phyloP scores from a whole-genome alignment of 2,888 invertebrate genomes.

The Cordilura impudica region DNA sequence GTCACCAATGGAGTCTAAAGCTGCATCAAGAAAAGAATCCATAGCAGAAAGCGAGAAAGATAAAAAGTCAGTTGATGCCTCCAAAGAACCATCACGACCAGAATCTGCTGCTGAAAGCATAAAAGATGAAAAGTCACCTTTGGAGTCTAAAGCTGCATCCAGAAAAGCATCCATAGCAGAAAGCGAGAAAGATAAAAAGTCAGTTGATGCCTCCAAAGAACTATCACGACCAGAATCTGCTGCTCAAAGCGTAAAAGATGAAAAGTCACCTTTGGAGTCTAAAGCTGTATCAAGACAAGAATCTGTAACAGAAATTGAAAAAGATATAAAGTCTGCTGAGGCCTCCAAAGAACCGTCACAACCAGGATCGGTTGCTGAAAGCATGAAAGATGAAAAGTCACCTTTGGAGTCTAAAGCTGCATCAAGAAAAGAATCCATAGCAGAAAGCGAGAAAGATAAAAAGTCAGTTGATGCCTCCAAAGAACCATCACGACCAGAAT shows the following conservation, averaged over 20 bases:
- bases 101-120: conserved; percentile 7
- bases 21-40: conserved; percentile 32
- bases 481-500: conserved; percentile 58
- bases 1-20: conserved; percentile 8
- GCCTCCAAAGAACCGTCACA: conserved; percentile 18
- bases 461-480: too few species aligned
- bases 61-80: conserved; percentile 21
- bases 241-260: background rate
- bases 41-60: conserved; percentile 41
- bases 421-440: conserved; percentile 25
- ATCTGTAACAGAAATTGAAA: conserved; percentile 56
- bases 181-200: conserved; percentile 61
- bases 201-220: too few species aligned
- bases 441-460: conserved; percentile 60
- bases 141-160: conserved; percentile 21
- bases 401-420: conserved; percentile 12
- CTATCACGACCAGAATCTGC: too few species aligned
- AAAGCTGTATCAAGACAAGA: conserved; percentile 52
- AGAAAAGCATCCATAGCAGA: conserved; percentile 18
- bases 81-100: conserved; percentile 34
- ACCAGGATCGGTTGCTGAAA: conserved; percentile 37
- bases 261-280: conserved; percentile 30
- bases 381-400: conserved; percentile 39
- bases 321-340: background rate
- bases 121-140: conserved; percentile 5